These are phyloP conservation scores for Dicyrtomina minuta DNA, from an alignment of 2,888 invertebrate species.

Conservation along the genomic window DNA sequence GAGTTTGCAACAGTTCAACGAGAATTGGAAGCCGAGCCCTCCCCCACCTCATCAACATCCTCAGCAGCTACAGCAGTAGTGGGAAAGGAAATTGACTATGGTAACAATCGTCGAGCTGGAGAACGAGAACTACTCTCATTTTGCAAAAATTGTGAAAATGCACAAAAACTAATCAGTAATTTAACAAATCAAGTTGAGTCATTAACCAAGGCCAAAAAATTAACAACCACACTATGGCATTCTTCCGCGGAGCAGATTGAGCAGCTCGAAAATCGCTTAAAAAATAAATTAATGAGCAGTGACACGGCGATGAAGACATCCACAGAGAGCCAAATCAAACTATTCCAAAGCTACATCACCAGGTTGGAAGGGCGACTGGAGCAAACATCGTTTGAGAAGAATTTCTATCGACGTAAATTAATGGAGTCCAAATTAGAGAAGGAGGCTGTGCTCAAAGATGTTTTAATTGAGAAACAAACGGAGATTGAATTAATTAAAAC, in stretches of 20 bases:
- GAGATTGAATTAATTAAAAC: constrained; percentile 31
- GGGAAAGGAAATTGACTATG: background rate
- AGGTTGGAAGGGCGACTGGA: constrained; percentile 26
- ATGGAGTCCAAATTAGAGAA: constrained; percentile 35
- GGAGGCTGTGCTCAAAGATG: constrained; percentile 26
- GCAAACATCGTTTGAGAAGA: constrained; percentile 27
- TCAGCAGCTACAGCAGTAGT: no score
- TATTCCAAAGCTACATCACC: constrained; percentile 25
- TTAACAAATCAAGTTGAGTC: constrained; percentile 28
- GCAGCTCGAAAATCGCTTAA: constrained; percentile 26
- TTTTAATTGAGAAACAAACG: constrained; percentile 7
- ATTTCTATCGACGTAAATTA: constrained; percentile 33
- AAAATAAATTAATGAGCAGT: background rate
- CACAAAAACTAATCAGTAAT: constrained; percentile 18
- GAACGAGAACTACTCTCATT: no score
- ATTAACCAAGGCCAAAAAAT: constrained; percentile 20
- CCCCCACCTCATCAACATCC: background rate
- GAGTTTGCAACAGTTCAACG: constrained; percentile 7
- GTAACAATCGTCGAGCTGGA: no score
- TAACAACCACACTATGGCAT: constrained; percentile 31
- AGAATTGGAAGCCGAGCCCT: background rate
- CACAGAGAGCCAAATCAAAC: constrained; percentile 24
- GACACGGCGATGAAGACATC: background rate
- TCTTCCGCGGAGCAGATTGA: constrained; percentile 33
- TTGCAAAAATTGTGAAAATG: constrained; percentile 24